phyloP scores from a whole-genome alignment of 92 coral and sea anemone species.

The Desmophyllum pertusum region DNA sequence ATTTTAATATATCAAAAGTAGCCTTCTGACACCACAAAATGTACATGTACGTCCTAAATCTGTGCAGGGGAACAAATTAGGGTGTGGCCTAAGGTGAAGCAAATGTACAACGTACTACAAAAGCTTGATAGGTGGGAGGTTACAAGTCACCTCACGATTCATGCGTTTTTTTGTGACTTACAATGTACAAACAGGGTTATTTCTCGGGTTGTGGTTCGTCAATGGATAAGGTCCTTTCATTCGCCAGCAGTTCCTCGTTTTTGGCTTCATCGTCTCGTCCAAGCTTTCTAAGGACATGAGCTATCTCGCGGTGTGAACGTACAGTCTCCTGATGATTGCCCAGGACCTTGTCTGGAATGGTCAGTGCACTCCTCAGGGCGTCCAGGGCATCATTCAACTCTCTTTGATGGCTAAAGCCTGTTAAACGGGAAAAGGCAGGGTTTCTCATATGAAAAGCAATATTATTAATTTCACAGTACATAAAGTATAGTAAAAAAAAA shows the following conservation, averaged over 20 bases:
- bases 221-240: slow-evolving; percentile 43
- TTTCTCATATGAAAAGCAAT: too few relatives aligned
- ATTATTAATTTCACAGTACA: too few relatives aligned
- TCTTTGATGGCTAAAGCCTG: slow-evolving; percentile 53
- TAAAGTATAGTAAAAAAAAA: too few relatives aligned
- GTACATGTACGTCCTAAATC: too few relatives aligned
- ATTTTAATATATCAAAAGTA: too few relatives aligned
- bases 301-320: slow-evolving; percentile 67
- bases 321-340: slow-evolving; percentile 85
- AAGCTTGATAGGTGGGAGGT: too few relatives aligned
- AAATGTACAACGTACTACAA: too few relatives aligned
- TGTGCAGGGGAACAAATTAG: too few relatives aligned
- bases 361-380: slow-evolving; percentile 77
- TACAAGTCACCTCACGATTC: neutral
- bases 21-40: too few relatives aligned
- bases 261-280: slow-evolving; percentile 83
- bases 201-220: slow-evolving; percentile 58
- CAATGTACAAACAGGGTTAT: neutral
- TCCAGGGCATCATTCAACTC: slow-evolving; percentile 78
- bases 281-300: slow-evolving; percentile 64
- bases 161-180: neutral
- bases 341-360: slow-evolving; percentile 80
- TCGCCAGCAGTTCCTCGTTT: slow-evolving; percentile 68
- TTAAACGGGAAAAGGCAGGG: neutral
- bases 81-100: too few relatives aligned